Conservation (phyloP, 1,140 invertebrate species). For the Pectinophora gossypiella region DNA sequence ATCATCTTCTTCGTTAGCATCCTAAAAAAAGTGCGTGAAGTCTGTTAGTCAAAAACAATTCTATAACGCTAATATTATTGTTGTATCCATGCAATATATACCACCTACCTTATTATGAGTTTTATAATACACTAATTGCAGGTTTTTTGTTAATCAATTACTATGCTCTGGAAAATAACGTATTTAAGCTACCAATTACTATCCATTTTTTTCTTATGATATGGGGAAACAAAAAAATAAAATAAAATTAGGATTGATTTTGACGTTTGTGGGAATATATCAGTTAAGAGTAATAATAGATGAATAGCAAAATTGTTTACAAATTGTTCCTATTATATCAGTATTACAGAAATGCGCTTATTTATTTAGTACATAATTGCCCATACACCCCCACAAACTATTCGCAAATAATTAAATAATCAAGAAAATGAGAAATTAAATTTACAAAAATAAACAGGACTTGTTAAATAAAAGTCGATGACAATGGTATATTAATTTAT, state of each 20-base stretch:
- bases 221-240: conserved; percentile 19
- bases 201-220: too few relatives aligned
- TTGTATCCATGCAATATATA: too few relatives aligned
- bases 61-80: too few relatives aligned
- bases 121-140: too few relatives aligned
- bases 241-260: conserved; percentile 28
- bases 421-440: conserved; percentile 43
- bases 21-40: conserved; percentile 53
- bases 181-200: too few relatives aligned
- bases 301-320: too few relatives aligned
- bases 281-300: conserved; percentile 8
- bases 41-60: too few relatives aligned
- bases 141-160: too few relatives aligned
- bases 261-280: conserved; percentile 70
- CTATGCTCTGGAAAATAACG: too few relatives aligned
- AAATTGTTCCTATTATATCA: conserved; percentile 3
- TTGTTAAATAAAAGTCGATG: conserved; percentile 64
- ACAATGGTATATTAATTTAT: conserved; percentile 50
- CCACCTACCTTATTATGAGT: too few relatives aligned
- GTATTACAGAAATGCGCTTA: conserved; percentile 2
- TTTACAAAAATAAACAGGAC: conserved; percentile 58
- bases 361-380: conserved; percentile 30
- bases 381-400: conserved; percentile 30
- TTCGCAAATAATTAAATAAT: conserved; percentile 22
- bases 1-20: conserved; percentile 55